A percentile compares a stretch with the other conserved stretches of the same genome.
These are phyloP conservation scores for Brachypteracias leptosomus DNA, from an alignment of 2,113 vertebrate genomes.

Conservation along the genomic window DNA sequence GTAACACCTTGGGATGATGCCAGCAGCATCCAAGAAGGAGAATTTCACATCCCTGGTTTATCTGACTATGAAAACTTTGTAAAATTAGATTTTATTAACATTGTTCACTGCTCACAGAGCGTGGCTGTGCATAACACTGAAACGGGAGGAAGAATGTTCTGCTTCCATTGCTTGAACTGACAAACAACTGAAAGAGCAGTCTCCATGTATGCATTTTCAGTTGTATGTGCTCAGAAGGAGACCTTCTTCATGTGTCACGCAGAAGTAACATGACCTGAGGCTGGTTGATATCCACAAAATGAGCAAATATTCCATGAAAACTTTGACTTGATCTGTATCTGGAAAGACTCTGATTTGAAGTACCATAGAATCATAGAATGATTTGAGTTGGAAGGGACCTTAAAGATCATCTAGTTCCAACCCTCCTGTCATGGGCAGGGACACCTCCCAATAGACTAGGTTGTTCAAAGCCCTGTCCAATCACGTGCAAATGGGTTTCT, in stretches of 20 bases:
- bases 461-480: no score
- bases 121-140: neutral
- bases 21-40: neutral
- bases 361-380: no score
- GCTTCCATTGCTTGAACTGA: neutral
- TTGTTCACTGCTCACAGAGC: neutral
- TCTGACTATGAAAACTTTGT: neutral
- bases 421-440: no score
- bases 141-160: neutral
- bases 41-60: neutral
- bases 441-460: no score
- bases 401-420: no score
- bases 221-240: neutral
- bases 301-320: neutral
- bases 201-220: neutral
- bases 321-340: neutral
- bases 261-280: neutral
- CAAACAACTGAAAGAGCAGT: neutral
- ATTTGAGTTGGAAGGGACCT: no score
- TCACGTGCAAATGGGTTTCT: accelerated
- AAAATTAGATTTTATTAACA: neutral
- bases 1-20: accelerated
- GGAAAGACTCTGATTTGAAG: neutral
- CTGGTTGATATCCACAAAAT: neutral
- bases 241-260: accelerated